phyloP scores from a whole-genome alignment of 2,113 vertebrate species.

The Megalops atlanticus region DNA sequence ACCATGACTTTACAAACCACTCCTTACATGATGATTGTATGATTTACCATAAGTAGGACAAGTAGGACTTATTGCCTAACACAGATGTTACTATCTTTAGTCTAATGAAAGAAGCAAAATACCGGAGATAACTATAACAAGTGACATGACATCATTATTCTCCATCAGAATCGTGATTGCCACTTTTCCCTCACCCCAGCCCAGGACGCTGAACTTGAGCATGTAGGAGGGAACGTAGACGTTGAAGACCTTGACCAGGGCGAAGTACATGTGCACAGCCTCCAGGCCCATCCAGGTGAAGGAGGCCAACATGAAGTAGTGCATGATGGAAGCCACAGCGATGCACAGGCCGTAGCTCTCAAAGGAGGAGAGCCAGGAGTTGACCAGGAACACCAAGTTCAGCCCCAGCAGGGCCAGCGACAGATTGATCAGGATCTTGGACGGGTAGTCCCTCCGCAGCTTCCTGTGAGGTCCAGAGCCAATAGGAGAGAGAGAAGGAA shows the following conservation, averaged over 20 bases:
- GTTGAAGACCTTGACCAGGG: slow-evolving; percentile 88
- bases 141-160: neutral
- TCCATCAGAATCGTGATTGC: neutral
- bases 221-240: slow-evolving; percentile 81
- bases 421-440: slow-evolving; percentile 88
- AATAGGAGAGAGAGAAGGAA: neutral
- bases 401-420: slow-evolving; percentile 77
- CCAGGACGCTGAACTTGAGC: slow-evolving; percentile 79
- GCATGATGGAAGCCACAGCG: slow-evolving; percentile 64
- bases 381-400: slow-evolving; percentile 76
- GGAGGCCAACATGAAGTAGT: slow-evolving; percentile 84
- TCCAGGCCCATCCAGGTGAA: slow-evolving; percentile 91
- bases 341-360: slow-evolving; percentile 71
- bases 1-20: no score
- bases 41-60: no score
- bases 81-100: neutral
- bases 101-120: neutral
- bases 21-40: no score
- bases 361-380: slow-evolving; percentile 80
- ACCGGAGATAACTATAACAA: neutral
- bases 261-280: slow-evolving; percentile 84
- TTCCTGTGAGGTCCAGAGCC: slow-evolving; percentile 64
- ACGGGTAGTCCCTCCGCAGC: slow-evolving; percentile 77
- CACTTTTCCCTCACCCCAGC: slow-evolving; percentile 82
- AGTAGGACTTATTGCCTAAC: no score